Base-by-base conservation (phyloP, 2,113 vertebrate genomes). In the Anoplopoma fimbria region DNA sequence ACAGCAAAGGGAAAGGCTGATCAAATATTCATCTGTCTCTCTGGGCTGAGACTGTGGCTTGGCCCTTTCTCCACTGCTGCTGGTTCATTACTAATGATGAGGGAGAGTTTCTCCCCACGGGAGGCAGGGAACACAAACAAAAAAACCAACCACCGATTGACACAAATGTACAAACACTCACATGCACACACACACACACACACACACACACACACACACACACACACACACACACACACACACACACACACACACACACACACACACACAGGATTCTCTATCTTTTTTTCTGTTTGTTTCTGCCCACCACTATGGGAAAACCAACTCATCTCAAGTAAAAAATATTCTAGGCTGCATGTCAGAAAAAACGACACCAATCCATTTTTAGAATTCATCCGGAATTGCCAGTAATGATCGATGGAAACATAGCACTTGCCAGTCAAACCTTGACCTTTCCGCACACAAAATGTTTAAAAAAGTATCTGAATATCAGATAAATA, bases 41-140 rank as follows among this genome's bases (percentile, higher is more conserved):
- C 77, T 81, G 82, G 85, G 82, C 72, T 82, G 55, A 81, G 83
- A 75, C 78, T 83, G 76, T 73, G 81, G 75, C 72, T 82, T 79
- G 60, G 88, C 76, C 82, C 36, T 86, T 90, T 85, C n/a, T n/a
- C n/a, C 81, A 79, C 90, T 42, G 40, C 78, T 85, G 79, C 73
- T 87, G 84, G 51, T 88, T 85, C 88, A 90, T 87, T 81, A 87
- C 90, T 91, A 93, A 92, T 91, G 93, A 91, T 88, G 87, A 87
- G 77, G 76, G 64, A 55, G 77, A 75, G 84, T 40, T 62, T 23
- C 63, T 84, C 76, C 85, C 89, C 62, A 51, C 0, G 47, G 86
- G 73, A 76, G 70, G 80, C 42, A 58, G 58, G 61, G 42, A 85
- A 71, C 53, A 80, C 72, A 89, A 89, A 87, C 73, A 78, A 85